phyloP scores from a whole-genome alignment of 2,888 invertebrate genomes.

The Microplitis deprimator region DNA sequence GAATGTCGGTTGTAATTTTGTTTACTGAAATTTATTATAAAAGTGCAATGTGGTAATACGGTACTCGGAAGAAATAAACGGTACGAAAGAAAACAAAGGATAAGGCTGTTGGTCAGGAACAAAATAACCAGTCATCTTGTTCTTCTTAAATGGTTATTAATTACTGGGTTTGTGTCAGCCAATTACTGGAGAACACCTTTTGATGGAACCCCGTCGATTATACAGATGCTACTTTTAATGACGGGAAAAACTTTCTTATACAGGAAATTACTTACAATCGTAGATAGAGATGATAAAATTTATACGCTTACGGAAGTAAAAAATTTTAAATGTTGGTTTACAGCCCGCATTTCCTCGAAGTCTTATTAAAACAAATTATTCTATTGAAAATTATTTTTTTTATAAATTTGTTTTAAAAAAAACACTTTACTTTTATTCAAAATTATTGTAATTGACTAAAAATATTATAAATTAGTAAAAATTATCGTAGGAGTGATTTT shows the following conservation, averaged over 20 bases:
- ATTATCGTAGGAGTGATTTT: too few species aligned
- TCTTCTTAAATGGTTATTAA: conserved; percentile 33
- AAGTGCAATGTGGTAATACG: background rate
- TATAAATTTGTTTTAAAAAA: too few species aligned
- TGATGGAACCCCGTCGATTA: conserved; percentile 10
- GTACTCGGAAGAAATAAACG: background rate
- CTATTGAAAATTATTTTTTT: too few species aligned
- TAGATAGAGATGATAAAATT: conserved; percentile 32
- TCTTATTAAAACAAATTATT: too few species aligned
- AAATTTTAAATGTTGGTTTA: background rate
- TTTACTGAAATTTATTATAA: background rate
- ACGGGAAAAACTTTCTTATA: conserved; percentile 36
- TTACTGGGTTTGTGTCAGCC: conserved; percentile 25
- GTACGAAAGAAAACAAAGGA: background rate
- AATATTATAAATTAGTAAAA: too few species aligned
- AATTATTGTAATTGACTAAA: too few species aligned
- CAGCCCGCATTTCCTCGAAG: background rate
- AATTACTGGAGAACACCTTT: conserved; percentile 36
- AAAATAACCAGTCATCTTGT: conserved; percentile 25
- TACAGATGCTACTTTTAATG: conserved; percentile 36
- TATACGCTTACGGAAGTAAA: background rate
- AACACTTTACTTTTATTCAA: too few species aligned
- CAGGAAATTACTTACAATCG: conserved; percentile 35
- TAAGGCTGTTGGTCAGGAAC: background rate
- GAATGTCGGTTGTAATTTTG: background rate